Evolutionary conservation across 2,888 invertebrate genomes (phyloP), one percentile per base, ranked within the genome.

Genomic region (Ferdinandea cuprea): DNA sequence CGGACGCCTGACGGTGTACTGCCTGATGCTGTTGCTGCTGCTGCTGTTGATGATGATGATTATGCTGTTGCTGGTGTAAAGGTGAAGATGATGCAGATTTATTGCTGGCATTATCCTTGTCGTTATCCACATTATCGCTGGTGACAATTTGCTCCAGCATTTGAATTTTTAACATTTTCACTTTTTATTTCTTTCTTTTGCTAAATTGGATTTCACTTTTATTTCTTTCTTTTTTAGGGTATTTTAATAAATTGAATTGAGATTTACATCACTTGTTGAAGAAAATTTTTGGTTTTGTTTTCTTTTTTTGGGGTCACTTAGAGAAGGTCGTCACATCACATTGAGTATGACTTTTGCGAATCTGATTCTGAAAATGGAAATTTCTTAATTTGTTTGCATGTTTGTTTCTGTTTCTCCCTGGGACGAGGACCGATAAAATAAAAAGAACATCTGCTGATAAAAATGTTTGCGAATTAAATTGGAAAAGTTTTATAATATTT

Each of bases 101-200:
- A 76, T 76, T 85, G 52, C 71, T 80, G 48, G 58, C 61, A 66
- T 86, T 88, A 79, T 86, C 87, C 65, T 87, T 85, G 54, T 86
- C 84, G 74, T 85, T 87, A 65, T 87, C 88, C 88, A 66, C 87
- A 78, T 85, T 88, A 85, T 94, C 94, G 90, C 93, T 94, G 89
- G 92, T 94, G 90, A 94, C 94, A 88, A 94, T 93, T 88, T 94
- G 94, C 89, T 95, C 94, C 92, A 95, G 92, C 94, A 95, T 94
- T 90, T 95, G 95, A 92, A 95, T 94, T 92, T 95, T 94, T 91
- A 95, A 91, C 95, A 95, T 95, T 86, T 86, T 86, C 79, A 59
- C 50, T 65, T 42, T 52, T 11, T 40, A 1, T 50, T 42, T 42
- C 0, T 1, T 50, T 30, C 19, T 32, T 13, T 13, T 42, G 52